Evolutionary conservation across 2,113 vertebrate genomes (phyloP).

Genomic region (Ceyx margarethae): DNA sequence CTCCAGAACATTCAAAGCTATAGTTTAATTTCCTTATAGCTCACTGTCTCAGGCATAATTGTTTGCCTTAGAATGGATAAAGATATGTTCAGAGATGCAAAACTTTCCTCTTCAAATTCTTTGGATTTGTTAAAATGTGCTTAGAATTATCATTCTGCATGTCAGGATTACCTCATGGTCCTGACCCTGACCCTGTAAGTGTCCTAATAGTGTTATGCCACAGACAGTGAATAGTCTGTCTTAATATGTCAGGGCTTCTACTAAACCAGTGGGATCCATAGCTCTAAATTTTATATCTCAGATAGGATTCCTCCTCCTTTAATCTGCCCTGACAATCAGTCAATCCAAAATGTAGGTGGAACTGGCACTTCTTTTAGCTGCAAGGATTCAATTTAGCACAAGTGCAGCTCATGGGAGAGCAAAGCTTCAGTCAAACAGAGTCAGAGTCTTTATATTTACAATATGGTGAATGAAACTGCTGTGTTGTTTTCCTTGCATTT

Average conservation of each 20-base stretch:
- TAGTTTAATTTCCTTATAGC: background rate
- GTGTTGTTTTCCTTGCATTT: background rate
- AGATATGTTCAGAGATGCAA: background rate
- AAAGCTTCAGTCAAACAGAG: background rate
- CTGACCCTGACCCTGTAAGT: background rate
- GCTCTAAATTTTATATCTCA: background rate
- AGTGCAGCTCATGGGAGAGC: accelerated
- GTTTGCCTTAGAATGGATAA: background rate
- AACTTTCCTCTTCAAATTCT: background rate
- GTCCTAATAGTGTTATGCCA: background rate
- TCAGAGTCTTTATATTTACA: slow-evolving; percentile 27
- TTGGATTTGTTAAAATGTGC: background rate
- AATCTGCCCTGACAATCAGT: background rate
- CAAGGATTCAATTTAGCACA: background rate
- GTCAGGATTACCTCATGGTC: background rate
- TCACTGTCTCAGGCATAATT: background rate
- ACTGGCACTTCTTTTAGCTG: background rate
- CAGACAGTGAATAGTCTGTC: background rate
- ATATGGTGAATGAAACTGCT: slow-evolving; percentile 11
- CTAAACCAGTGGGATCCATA: background rate
- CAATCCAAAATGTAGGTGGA: background rate
- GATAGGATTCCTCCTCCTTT: background rate
- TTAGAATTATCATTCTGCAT: background rate
- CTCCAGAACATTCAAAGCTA: background rate
- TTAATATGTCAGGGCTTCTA: background rate